Evolutionary conservation across 2,888 invertebrate species (phyloP), one percentile per base, ranked within the genome.

Genomic region (Panopea generosa): DNA sequence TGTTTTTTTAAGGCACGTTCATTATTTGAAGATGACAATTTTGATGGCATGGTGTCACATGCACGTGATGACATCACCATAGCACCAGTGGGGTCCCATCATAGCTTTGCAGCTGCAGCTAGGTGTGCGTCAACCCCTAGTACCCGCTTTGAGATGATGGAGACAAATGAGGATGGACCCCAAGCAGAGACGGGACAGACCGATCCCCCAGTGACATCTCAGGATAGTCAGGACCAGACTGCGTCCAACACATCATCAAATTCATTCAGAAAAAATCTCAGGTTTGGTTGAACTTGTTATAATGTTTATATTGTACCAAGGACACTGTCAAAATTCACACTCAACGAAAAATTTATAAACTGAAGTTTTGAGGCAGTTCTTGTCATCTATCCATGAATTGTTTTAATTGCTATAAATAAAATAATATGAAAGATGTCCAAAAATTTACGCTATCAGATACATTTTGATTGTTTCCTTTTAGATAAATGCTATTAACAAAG

Each of bases 91-190:
- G 86, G 88, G n/a, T 87, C 87, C n/a, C 87, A 89, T 40, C 84
- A 82, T 24, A 90, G 87, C 62, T 90, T 89, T 74, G 86, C 86
- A 16, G 83, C 82, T 3, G 82, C 87, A n/a, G 89, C 90, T 16
- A 80, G 77, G n/a, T 62, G 86, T 60, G 87, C 87, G 1, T 90
- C 90, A 0, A 91, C 91, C n/a, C 91, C 91, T 9, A 26, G 18
- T 20, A 43, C 63, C n/a, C 56, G 56, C 27, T 20, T 71, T 18
- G 56, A 56, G n/a, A 71, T 71, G 63, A n/a, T 27, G 29, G 40
- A n/a, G n/a, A 43, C 56, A 16, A 47, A 40, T 2, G 2, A 20
- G 7, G 61, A 47, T 3, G 24, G 22, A 7, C 38, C 53, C 29
- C 47, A 45, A 11, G 18, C 27, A 18, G 49, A 29, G 33, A 53